A percentile compares a stretch with the other conserved stretches of the same genome.
These are phyloP conservation scores for Eutrigla gurnardus DNA, from an alignment of 2,797 vertebrate species.

Conservation along the genomic window DNA sequence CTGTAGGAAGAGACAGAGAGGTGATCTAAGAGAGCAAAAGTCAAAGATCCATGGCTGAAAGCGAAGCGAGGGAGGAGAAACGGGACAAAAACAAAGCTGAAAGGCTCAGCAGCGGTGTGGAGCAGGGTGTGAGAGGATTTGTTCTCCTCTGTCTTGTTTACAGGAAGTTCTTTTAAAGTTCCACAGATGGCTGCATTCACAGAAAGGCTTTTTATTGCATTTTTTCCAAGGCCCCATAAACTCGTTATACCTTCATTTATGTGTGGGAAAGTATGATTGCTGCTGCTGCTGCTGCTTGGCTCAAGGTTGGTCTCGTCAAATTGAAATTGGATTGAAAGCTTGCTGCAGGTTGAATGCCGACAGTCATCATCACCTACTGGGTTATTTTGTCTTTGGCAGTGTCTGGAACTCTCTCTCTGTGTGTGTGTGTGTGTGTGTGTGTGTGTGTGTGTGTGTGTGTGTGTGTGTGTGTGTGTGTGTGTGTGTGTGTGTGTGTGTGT, in stretches of 20 bases:
- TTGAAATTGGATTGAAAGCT: constrained; percentile 16
- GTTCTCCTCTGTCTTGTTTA: constrained; percentile 84
- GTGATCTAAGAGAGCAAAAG: constrained; percentile 23
- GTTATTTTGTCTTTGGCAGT: constrained; percentile 15
- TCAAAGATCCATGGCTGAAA: constrained; percentile 22
- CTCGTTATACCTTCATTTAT: constrained; percentile 78
- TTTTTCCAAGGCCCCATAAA: constrained; percentile 84
- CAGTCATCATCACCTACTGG: constrained; percentile 20
- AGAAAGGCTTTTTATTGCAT: constrained; percentile 85
- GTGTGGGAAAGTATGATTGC: constrained; percentile 80
- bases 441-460: constrained; percentile 20
- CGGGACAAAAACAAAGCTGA: constrained; percentile 72
- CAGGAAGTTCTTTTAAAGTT: constrained; percentile 84
- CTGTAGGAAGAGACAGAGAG: constrained; percentile 11
- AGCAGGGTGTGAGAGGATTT: constrained; percentile 80
- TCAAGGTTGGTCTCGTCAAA: constrained; percentile 39
- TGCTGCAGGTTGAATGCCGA: constrained; percentile 43
- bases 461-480: constrained; percentile 1
- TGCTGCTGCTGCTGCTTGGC: constrained; percentile 57
- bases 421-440: constrained; percentile 4
- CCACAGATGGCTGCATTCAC: constrained; percentile 86
- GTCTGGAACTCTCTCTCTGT: not conserved
- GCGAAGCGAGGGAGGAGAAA: constrained; percentile 20
- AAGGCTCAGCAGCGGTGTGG: constrained; percentile 63
- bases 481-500: not conserved